These are phyloP conservation scores for Drosophila phalerata DNA, from an alignment of 2,888 invertebrate species.

Conservation along the genomic window DNA sequence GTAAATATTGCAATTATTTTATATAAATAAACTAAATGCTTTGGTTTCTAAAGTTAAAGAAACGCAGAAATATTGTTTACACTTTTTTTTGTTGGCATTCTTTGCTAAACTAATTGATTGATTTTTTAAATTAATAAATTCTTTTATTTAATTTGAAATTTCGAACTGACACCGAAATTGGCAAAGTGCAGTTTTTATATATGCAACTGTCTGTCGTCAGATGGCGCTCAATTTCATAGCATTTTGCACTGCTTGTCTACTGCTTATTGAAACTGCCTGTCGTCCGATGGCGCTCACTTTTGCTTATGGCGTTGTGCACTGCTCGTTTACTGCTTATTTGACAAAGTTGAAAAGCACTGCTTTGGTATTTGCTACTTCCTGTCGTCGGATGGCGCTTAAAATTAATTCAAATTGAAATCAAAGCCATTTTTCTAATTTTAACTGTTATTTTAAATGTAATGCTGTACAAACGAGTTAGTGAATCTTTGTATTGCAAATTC, in stretches of 20 bases:
- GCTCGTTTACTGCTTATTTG: no score
- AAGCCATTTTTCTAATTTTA: no score
- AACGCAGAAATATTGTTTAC: conserved; percentile 32
- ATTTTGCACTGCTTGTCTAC: no score
- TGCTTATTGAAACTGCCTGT: neutral
- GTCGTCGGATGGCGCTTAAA: neutral
- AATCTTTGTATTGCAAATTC: neutral
- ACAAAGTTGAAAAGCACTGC: neutral
- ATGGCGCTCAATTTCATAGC: neutral
- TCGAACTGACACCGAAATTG: neutral
- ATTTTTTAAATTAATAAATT: no score
- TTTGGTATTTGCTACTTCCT: neutral
- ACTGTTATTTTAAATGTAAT: no score
- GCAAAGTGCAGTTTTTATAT: neutral
- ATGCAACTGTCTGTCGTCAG: neutral
- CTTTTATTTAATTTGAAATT: neutral
- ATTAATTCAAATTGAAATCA: neutral
- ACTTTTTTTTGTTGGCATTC: neutral
- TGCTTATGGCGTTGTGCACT: no score
- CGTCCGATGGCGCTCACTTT: neutral
- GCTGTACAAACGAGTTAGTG: no score
- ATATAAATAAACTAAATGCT: conserved; percentile 47
- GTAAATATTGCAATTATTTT: conserved; percentile 60
- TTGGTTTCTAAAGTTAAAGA: conserved; percentile 56
- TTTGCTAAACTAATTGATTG: neutral